Conservation (phyloP, 2,888 invertebrate species). For the Unio delphinus region DNA sequence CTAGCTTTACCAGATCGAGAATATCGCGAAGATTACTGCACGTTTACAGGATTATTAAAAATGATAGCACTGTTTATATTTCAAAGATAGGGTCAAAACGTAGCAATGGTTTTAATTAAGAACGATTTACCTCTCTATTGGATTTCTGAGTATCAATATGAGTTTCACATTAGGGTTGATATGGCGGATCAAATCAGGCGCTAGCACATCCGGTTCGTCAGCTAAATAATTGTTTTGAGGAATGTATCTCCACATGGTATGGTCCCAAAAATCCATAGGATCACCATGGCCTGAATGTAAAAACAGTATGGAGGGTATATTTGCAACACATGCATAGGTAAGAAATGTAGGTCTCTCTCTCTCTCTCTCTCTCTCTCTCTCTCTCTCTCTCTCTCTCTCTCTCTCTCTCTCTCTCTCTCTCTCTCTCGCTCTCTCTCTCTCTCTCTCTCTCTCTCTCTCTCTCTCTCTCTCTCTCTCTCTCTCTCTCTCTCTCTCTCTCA, state of each 20-base stretch:
- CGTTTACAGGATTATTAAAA: too few species aligned
- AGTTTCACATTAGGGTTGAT: constrained; percentile 27
- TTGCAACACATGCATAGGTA: neutral
- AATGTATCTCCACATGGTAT: constrained; percentile 10
- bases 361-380: too few species aligned
- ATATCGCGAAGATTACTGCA: neutral
- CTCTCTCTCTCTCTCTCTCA: too few species aligned
- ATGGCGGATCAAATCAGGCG: constrained; percentile 21
- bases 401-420: too few species aligned
- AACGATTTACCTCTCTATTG: constrained; percentile 21
- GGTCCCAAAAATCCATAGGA: constrained; percentile 28
- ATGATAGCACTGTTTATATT: too few species aligned
- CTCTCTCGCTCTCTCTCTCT: too few species aligned
- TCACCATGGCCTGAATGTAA: constrained; percentile 25
- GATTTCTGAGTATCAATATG: constrained; percentile 25
- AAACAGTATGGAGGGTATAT: neutral
- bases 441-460: too few species aligned
- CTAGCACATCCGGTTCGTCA: constrained; percentile 27
- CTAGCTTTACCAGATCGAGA: neutral
- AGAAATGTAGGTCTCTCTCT: too few species aligned
- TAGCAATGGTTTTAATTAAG: neutral
- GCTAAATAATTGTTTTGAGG: constrained; percentile 23
- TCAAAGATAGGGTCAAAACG: too few species aligned
- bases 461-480: too few species aligned
- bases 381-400: too few species aligned